Conservation (phyloP, 2,113 vertebrate species). For the Rutilus rutilus region DNA sequence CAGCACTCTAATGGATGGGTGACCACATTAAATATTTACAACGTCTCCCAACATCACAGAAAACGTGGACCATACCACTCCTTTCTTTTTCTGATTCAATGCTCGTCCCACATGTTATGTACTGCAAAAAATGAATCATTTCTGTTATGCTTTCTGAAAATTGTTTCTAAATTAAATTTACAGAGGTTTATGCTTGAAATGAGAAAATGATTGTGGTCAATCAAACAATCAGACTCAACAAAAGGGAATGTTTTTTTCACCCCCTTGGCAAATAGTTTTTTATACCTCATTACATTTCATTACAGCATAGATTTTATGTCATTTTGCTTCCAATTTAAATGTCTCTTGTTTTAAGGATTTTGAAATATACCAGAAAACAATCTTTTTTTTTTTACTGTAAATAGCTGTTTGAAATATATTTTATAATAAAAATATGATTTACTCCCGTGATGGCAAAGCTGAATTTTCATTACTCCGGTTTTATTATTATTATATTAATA, state of each 20-base stretch:
- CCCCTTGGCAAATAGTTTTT: neutral
- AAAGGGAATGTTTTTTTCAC: neutral
- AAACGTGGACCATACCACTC: neutral
- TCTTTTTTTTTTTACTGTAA: neutral
- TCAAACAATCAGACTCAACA: neutral
- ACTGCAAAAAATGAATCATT: neutral
- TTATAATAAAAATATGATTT: no score
- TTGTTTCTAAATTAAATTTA: neutral
- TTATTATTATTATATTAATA: neutral
- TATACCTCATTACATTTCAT: neutral
- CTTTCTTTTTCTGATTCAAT: neutral
- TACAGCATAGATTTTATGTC: no score
- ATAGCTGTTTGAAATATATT: neutral
- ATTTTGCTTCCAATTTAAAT: no score
- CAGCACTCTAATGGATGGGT: constrained; percentile 61
- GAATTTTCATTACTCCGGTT: neutral
- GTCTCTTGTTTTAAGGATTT: neutral
- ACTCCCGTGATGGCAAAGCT: no score
- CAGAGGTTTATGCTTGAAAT: neutral
- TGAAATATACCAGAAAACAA: neutral
- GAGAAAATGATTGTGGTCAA: neutral
- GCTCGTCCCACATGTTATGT: neutral
- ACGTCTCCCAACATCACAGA: constrained; percentile 35
- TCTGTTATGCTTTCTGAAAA: neutral
- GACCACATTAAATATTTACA: constrained; percentile 78